Conservation (phyloP, 2,797 vertebrate genomes). For the Anas acuta region DNA sequence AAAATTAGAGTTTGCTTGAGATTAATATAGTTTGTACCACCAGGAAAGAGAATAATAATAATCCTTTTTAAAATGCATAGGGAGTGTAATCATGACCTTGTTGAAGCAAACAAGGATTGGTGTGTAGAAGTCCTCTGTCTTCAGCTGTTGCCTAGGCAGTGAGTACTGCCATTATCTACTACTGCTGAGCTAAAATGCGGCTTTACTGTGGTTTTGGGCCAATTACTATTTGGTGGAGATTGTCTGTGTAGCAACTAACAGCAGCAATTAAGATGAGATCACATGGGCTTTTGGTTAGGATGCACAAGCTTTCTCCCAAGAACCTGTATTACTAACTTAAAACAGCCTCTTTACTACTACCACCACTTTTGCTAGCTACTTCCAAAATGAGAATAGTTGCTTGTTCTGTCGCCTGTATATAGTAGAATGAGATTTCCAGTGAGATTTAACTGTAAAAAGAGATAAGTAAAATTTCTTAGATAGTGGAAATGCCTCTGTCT, state of each 20-base stretch:
- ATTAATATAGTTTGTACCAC: background rate
- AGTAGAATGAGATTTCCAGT: background rate
- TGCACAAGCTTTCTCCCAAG: background rate
- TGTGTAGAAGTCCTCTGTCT: background rate
- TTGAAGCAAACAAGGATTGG: background rate
- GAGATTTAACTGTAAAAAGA: background rate
- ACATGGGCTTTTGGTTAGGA: background rate
- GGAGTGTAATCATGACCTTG: background rate
- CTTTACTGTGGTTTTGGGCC: background rate
- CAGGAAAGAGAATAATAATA: background rate
- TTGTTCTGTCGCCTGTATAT: background rate
- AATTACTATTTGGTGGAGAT: background rate
- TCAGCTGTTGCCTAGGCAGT: background rate
- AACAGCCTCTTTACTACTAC: background rate
- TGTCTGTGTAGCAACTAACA: background rate
- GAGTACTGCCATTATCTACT: background rate
- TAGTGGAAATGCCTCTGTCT: background rate
- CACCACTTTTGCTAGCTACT: background rate
- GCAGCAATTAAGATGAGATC: background rate
- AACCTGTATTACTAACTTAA: background rate
- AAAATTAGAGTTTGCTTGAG: background rate
- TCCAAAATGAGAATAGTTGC: background rate
- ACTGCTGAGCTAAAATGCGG: background rate
- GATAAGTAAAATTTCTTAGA: background rate
- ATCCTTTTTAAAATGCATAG: background rate